These are phyloP conservation scores for Oreonectes daqikongensis DNA, from an alignment of 2,797 vertebrate species.

Conservation along the genomic window DNA sequence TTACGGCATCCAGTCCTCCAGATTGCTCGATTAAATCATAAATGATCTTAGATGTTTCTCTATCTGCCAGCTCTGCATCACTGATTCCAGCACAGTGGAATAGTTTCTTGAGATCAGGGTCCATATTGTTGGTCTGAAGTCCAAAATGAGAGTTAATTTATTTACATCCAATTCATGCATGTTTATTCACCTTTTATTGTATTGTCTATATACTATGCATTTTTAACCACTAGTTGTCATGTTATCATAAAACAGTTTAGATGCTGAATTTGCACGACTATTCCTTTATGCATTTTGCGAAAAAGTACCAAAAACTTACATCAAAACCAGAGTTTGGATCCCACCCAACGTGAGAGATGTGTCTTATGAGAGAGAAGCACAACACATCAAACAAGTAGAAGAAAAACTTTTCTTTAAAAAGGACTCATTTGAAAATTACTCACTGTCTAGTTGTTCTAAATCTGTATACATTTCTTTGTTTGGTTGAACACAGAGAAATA, in stretches of 20 bases:
- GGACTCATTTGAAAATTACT: no score
- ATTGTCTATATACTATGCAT: neutral
- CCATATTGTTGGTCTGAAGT: constrained; percentile 71
- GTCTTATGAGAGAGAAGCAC: constrained; percentile 65
- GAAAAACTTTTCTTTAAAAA: neutral
- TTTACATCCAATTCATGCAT: no score
- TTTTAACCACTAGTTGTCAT: neutral
- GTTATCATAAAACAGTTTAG: neutral
- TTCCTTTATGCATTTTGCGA: neutral
- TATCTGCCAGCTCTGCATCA: constrained; percentile 76
- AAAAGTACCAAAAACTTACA: constrained; percentile 47
- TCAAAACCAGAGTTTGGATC: constrained; percentile 71
- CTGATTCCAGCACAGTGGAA: constrained; percentile 80
- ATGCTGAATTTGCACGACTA: neutral
- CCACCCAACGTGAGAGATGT: constrained; percentile 83
- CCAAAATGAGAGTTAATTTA: neutral
- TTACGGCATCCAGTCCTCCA: constrained; percentile 79
- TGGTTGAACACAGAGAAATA: no score
- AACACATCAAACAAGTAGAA: neutral
- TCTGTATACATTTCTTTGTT: no score
- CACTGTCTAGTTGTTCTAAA: no score
- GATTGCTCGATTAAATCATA: constrained; percentile 82
- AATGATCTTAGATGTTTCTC: constrained; percentile 79
- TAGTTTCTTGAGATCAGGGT: constrained; percentile 76
- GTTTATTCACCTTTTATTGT: no score